A percentile compares a stretch with the other conserved stretches of the same genome.
Evolutionary conservation across 2,888 invertebrate genomes (phyloP).

Genomic region (Stomorhina lunata): DNA sequence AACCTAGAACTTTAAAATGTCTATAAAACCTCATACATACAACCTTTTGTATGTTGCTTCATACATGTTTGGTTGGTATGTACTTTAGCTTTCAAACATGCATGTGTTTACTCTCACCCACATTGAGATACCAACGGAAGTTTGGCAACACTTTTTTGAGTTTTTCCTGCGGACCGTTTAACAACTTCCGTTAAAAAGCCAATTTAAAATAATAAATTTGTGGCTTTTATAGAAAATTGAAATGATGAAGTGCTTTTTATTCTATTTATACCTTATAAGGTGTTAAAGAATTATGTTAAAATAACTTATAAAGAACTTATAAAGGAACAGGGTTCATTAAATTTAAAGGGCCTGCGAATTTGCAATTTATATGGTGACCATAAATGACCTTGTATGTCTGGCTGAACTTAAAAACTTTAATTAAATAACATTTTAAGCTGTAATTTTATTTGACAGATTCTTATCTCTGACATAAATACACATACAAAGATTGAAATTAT

Average conservation of each 20-base stretch:
- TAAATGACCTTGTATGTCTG: no score
- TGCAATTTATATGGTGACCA: no score
- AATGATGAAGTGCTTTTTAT: not conserved
- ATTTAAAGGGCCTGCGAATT: no score
- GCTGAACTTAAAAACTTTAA: no score
- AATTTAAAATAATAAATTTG: slow-evolving; percentile 59
- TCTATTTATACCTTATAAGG: not conserved
- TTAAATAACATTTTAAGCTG: no score
- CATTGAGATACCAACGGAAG: slow-evolving; percentile 44
- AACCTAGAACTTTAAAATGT: no score
- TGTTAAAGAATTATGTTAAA: slow-evolving; percentile 33
- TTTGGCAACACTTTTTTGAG: slow-evolving; percentile 43
- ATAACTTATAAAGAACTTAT: not conserved
- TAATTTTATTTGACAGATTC: not conserved
- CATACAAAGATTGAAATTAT: not conserved
- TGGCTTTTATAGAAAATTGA: slow-evolving; percentile 4
- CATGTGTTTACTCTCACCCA: not conserved
- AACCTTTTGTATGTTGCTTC: not conserved
- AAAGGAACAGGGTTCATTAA: no score
- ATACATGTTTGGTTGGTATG: not conserved
- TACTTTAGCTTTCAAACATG: slow-evolving; percentile 5
- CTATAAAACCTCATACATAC: no score
- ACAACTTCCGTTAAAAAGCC: slow-evolving; percentile 57
- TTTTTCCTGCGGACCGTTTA: slow-evolving; percentile 51
- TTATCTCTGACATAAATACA: not conserved